These are phyloP conservation scores for Pteromalus puparum DNA, from an alignment of 1,140 invertebrate species.

Conservation along the genomic window DNA sequence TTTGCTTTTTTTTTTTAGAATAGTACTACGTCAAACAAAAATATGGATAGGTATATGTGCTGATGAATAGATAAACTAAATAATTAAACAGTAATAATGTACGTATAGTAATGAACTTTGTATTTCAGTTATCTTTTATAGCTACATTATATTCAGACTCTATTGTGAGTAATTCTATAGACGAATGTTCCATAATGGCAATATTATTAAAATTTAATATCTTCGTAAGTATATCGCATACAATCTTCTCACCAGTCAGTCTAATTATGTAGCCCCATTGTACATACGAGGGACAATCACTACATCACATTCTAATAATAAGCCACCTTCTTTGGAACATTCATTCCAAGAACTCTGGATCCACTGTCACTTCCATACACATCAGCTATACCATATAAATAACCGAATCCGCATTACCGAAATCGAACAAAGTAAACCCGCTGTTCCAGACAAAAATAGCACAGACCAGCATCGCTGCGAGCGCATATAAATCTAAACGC, in stretches of 20 bases:
- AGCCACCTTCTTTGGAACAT: neutral
- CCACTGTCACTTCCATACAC: too few species aligned
- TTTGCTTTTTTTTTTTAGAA: neutral
- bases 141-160: too few species aligned
- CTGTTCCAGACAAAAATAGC: neutral
- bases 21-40: too few species aligned
- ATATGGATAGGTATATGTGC: neutral
- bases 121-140: neutral
- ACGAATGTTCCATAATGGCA: neutral
- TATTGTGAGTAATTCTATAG: neutral
- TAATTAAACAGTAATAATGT: neutral
- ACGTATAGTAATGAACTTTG: neutral
- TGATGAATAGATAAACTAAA: neutral
- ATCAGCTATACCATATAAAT: neutral
- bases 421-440: neutral
- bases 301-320: too few species aligned
- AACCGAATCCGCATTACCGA: neutral
- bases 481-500: too few species aligned
- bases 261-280: too few species aligned
- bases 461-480: too few species aligned
- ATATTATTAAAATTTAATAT: too few species aligned
- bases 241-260: too few species aligned
- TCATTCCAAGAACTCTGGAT: neutral
- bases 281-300: too few species aligned
- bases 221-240: too few species aligned